Base-by-base conservation (phyloP, 2,113 vertebrate genomes). In the Grus americana region DNA sequence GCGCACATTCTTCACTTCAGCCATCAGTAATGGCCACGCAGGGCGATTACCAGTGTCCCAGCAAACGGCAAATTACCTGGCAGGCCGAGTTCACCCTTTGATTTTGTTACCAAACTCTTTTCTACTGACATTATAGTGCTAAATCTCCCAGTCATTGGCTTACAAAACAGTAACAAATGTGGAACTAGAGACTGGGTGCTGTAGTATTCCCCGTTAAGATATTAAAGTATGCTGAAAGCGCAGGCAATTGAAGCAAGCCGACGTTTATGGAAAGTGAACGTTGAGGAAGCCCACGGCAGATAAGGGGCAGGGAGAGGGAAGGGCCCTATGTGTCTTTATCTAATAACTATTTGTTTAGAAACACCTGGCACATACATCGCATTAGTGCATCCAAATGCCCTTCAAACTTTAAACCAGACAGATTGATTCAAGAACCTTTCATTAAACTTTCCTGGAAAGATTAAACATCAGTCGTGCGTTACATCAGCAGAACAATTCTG, bases 321-420 rank as follows among this genome's bases (percentile, higher is more conserved):
- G 58, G 75, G 47, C 62, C 68, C 47, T 40, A 4, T 36, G 38
- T 42, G 68, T 66, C 94, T 84, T 95, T 96, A 91, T 88, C 82
- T 89, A 50, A 73, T 29, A 84, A 65, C 89, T 92, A 29, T 95
- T 96, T 95, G 72, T 92, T 95, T 97, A 95, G 71, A 92, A 96
- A 94, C 86, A 93, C 89, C 87, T 95, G 93, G 93, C 88, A 55
- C 76, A 71, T 59, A 79, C 32, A 59, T 82, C 62, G 79, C 49
- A 93, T 90, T 70, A 85, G 79, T 36, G 83, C 90, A 74, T 83
- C 81, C 85, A 87, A 88, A 49, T 40, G 92, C 94, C 96, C 96
- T 97, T 95, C 95, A 96, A 95, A 96, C 94, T 96, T 97, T 91
- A 97, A 96, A 96, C 79, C 94, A 96, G 92, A 80, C 59, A 50